Evolutionary conservation across 2,888 invertebrate species (phyloP).

Genomic region (Xestia sexstrigata): DNA sequence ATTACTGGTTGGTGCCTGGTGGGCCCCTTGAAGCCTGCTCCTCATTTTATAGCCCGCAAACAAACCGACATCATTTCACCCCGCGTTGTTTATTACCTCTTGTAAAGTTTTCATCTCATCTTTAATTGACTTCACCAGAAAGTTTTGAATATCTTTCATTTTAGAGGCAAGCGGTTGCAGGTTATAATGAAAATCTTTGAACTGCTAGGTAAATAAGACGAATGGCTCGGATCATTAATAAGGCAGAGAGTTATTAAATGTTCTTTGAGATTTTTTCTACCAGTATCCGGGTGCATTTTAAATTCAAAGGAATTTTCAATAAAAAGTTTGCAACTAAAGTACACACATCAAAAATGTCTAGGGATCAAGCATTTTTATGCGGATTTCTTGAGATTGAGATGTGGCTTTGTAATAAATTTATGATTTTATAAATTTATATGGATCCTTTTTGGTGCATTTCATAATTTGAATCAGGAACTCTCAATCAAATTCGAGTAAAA

Average conservation of each 20-base stretch:
- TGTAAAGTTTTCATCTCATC: constrained; percentile 78
- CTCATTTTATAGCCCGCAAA: constrained; percentile 88
- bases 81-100: constrained; percentile 84
- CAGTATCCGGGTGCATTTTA: constrained; percentile 2
- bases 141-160: constrained; percentile 75
- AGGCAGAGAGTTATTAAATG: constrained; percentile 45
- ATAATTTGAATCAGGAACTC: no score
- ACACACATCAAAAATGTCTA: no score
- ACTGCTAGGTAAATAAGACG: constrained; percentile 43
- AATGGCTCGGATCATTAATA: constrained; percentile 33
- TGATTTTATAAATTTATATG: no score
- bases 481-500: no score
- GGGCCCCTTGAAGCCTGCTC: constrained; percentile 77
- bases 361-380: no score
- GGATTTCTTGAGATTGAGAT: no score
- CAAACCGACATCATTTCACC: constrained; percentile 87
- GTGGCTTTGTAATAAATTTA: no score
- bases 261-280: constrained; percentile 30
- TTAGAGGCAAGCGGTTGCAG: constrained; percentile 47
- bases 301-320: constrained; percentile 40
- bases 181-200: constrained; percentile 52
- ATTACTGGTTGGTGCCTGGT: constrained; percentile 84
- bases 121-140: constrained; percentile 79
- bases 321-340: background rate
- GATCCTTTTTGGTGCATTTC: no score